Base-by-base conservation (phyloP, 2,113 vertebrate genomes). In the Typhlomys cinereus region DNA sequence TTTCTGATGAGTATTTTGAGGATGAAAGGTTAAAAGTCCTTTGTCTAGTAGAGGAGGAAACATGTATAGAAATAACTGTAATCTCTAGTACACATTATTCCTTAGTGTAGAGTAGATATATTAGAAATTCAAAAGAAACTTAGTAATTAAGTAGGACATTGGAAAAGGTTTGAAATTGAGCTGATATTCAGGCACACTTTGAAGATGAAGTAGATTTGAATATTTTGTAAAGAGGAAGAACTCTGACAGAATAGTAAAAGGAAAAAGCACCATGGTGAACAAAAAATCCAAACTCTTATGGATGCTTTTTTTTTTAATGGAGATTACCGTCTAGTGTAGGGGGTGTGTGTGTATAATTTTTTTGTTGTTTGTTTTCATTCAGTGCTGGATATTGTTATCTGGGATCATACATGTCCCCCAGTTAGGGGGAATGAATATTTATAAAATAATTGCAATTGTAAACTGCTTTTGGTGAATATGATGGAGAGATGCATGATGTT, bases 171-270 rank as follows among this genome's bases (percentile, higher is more conserved):
- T 92, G 61, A 92, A 29, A 5, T 79, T 89, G 36, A 73, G 76
- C 66, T 92, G 92, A 36, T 78, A n/a, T 86, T 89, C 73, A 90
- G 44, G 23, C 85, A 61, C 93, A 57, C 83, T 94, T 93, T 92
- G 83, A 86, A 85, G 71, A 83, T 86, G 87, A 57, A 7, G 13
- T 93, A 14, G 36, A 57, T 70, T 59, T 88, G 69, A 94, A 64
- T 39, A 83, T 52, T 92, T 92, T 86, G 44, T 34, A 20, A 92
- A 91, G 61, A 86, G 52, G 23, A 92, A 91, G 61, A 86, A 59
- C 12, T 59, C 59, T 80, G 52, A 85, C 39, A 82, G 82, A 88
- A 85, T n/a, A 48, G 41, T 70, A 91, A 67, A 54, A 89, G 34
- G 61, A 94, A 89, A 59, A 92, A 61, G 48, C 27, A 76, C 54